Evolutionary conservation across 1,140 invertebrate species (phyloP).

Genomic region (Archegozetes longisetosus): DNA sequence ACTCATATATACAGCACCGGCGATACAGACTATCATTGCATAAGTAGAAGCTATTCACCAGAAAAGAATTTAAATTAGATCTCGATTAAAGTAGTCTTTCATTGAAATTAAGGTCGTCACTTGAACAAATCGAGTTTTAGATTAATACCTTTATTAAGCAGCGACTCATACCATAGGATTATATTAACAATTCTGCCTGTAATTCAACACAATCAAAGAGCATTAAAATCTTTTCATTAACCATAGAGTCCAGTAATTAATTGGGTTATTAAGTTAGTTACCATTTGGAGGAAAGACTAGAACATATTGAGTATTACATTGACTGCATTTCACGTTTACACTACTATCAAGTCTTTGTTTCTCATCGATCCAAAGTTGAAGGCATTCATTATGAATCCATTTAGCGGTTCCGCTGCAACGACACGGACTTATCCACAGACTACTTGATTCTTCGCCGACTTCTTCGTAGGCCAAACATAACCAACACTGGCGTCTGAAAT

Average conservation of each 20-base stretch:
- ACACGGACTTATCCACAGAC: conserved; percentile 78
- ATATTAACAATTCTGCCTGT: conserved; percentile 4
- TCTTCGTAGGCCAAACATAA: conserved; percentile 94
- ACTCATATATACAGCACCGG: conserved; percentile 14
- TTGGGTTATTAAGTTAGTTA: too few relatives aligned
- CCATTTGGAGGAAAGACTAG: conserved; percentile 65
- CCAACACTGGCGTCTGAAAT: conserved; percentile 63
- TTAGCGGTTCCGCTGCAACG: conserved; percentile 55
- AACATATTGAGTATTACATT: conserved; percentile 90
- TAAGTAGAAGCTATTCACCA: background rate
- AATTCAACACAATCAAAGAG: background rate
- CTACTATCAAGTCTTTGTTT: conserved; percentile 80
- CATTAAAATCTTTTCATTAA: background rate
- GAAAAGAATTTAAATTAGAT: background rate
- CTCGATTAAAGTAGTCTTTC: too few relatives aligned
- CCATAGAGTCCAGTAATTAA: background rate
- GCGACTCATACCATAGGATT: conserved; percentile 2
- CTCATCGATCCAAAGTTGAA: conserved; percentile 96
- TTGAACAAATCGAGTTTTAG: too few relatives aligned
- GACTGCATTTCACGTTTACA: conserved; percentile 74
- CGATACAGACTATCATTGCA: conserved; percentile 42
- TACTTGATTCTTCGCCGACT: conserved; percentile 57
- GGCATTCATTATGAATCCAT: conserved; percentile 75
- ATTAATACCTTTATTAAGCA: conserved; percentile 3
- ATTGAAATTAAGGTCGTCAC: background rate